Base-by-base conservation (phyloP, 2,113 vertebrate genomes). In the Ophiodon elongatus region DNA sequence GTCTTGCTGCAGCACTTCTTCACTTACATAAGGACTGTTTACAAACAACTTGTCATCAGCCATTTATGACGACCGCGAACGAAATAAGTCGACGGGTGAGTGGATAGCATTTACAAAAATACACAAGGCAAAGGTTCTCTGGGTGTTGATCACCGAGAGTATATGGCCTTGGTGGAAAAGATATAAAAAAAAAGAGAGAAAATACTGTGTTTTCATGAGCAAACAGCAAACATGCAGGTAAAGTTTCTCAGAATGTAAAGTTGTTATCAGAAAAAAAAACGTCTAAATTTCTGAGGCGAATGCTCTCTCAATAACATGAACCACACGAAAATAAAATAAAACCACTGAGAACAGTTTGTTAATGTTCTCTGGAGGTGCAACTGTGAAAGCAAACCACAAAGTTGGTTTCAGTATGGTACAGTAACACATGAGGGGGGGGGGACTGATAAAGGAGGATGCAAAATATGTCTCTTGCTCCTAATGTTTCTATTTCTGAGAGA, bases 401-500 rank as follows among this genome's bases (percentile, higher is more conserved):
- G 17, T 19, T 54, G 29, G 52, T 69, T 73, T 57, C 37, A 31
- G 29, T n/a, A 7, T 19, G 66, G 65, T 43, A 67, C 57, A 74
- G 62, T 54, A 68, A 71, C 57, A 62, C n/a, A 77, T 0, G 63
- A 33, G 65, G 56, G 67, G 65, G 56, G 43, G 21, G 27, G 75
- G 59, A 68, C 27, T 81, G 81, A 86, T 71, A 31, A 79, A 76
- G 71, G 64, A 71, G 52, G n/a, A 76, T 71, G 80, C 70, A 89
- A 88, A 82, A 79, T 70, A 65, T 70, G 56, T 76, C 80, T 82
- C 71, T 41, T 52, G 68, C 66, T 81, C 71, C 66, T 63, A 73
- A 78, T 87, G 72, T 89, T 83, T 84, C 85, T 80, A 83, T 85
- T 90, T 91, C 76, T 50, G 21, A 84, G 17, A 59, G 56, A 29